Conservation (phyloP, 35 echinoderm and acorn worm genomes). For the Apostichopus japonicus region DNA sequence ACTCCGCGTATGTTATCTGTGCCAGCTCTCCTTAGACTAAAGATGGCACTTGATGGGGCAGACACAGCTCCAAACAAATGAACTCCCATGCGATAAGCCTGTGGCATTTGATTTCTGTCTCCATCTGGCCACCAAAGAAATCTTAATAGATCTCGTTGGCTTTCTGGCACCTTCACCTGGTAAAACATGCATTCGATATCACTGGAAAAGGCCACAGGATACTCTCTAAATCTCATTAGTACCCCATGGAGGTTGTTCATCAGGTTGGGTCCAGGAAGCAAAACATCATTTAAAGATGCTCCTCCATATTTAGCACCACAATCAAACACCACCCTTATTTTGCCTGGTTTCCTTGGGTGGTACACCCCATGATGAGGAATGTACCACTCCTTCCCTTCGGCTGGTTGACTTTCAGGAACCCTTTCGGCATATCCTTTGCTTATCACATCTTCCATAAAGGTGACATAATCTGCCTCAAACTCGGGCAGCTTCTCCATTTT, state of each 20-base stretch:
- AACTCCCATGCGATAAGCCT: constrained; percentile 65
- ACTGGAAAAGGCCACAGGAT: constrained; percentile 40
- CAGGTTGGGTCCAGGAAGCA: no score
- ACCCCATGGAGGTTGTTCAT: constrained; percentile 34
- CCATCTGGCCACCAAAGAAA: constrained; percentile 66
- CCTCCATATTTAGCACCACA: constrained; percentile 56
- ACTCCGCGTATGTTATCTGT: background rate
- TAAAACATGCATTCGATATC: constrained; percentile 70
- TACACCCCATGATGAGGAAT: constrained; percentile 70
- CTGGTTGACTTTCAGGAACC: constrained; percentile 34
- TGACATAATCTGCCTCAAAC: constrained; percentile 42
- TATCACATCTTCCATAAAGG: constrained; percentile 50
- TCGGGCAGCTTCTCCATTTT: constrained; percentile 42
- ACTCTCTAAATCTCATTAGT: constrained; percentile 21
- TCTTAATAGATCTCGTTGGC: constrained; percentile 47
- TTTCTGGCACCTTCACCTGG: constrained; percentile 45
- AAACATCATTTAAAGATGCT: constrained; percentile 53
- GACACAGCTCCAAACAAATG: constrained; percentile 75
- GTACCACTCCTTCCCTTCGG: constrained; percentile 67
- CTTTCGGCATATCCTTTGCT: constrained; percentile 49
- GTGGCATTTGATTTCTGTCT: background rate
- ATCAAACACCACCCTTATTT: constrained; percentile 68
- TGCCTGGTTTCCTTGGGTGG: constrained; percentile 47
- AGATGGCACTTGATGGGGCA: constrained; percentile 73
- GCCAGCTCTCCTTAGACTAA: constrained; percentile 56